These are phyloP conservation scores for Leistus spinibarbis DNA, from an alignment of 2,888 invertebrate genomes.

Conservation along the genomic window DNA sequence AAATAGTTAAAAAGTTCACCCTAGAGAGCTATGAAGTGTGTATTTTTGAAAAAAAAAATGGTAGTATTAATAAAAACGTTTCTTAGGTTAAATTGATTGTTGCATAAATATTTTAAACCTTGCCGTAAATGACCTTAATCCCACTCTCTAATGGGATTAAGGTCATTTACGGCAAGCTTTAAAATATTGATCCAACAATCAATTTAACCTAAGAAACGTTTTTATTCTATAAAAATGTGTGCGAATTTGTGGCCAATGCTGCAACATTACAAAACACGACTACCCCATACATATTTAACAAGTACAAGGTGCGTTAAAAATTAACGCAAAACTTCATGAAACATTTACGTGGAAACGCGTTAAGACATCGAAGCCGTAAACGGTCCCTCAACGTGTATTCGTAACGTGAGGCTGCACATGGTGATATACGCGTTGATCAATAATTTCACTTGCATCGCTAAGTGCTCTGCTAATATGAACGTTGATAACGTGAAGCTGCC, in stretches of 20 bases:
- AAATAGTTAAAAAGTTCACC: no score
- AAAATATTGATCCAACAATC: no score
- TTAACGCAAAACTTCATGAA: neutral
- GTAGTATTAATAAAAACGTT: no score
- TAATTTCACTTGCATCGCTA: neutral
- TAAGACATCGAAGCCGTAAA: neutral
- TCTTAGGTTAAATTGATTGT: no score
- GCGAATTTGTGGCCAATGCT: neutral
- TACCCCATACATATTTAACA: neutral
- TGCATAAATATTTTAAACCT: no score
- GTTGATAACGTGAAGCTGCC: neutral
- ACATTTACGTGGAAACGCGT: neutral
- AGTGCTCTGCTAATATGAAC: slow-evolving; percentile 1
- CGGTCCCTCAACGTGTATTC: neutral
- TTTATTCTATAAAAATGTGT: no score
- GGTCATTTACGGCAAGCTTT: no score
- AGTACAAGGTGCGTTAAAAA: neutral
- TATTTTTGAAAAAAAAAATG: no score
- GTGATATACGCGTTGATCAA: neutral
- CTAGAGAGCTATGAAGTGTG: no score
- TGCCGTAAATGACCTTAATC: no score
- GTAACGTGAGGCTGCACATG: neutral
- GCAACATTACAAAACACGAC: neutral
- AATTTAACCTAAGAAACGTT: no score
- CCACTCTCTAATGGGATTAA: no score